phyloP scores from a whole-genome alignment of 2,888 invertebrate species.

The Crepidodera aurea region DNA sequence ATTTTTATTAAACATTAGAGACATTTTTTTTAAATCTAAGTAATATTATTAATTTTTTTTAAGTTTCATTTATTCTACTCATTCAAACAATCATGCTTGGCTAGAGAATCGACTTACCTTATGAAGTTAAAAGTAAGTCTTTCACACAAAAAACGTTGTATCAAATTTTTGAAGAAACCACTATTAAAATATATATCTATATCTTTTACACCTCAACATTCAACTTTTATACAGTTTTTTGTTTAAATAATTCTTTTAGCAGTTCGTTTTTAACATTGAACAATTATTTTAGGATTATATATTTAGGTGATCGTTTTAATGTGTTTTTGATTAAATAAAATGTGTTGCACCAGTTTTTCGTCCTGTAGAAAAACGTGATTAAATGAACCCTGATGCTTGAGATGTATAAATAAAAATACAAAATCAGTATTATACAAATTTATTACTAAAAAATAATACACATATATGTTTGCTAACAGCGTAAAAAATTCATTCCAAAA shows the following conservation, averaged over 20 bases:
- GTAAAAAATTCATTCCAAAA: constrained; percentile 53
- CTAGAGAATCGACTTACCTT: constrained; percentile 25
- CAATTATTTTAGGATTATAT: constrained; percentile 25
- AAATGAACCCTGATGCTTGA: constrained; percentile 47
- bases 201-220: constrained; percentile 35
- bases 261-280: constrained; percentile 29
- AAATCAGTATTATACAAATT: constrained; percentile 38
- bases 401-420: constrained; percentile 48
- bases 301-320: constrained; percentile 33
- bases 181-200: constrained; percentile 43
- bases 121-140: constrained; percentile 24
- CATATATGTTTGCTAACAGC: constrained; percentile 49
- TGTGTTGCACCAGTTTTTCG: constrained; percentile 41
- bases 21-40: no score
- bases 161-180: constrained; percentile 40
- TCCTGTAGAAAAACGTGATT: constrained; percentile 46
- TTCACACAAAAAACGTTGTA: constrained; percentile 37
- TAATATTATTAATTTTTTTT: no score
- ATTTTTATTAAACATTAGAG: no score
- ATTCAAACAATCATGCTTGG: constrained; percentile 22
- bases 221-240: constrained; percentile 30
- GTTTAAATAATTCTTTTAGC: constrained; percentile 31
- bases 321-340: constrained; percentile 31
- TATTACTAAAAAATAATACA: constrained; percentile 51
- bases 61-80: constrained; percentile 24